Percentiles rank a stretch among this genome's conserved stretches.
Evolutionary conservation across 2,113 vertebrate genomes (phyloP).

Genomic region (Genyomyrus donnyi): DNA sequence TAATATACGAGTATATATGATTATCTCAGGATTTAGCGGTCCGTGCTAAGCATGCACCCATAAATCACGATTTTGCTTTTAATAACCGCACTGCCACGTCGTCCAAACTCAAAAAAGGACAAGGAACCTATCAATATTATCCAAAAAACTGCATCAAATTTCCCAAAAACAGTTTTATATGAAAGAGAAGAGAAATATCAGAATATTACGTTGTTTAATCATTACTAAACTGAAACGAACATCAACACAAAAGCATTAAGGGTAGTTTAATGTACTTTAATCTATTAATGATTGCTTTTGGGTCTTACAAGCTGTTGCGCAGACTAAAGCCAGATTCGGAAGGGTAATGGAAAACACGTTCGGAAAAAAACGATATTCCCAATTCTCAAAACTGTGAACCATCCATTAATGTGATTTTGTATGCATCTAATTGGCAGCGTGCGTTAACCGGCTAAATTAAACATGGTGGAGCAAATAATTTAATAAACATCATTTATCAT

Average conservation of each 20-base stretch:
- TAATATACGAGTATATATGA: neutral
- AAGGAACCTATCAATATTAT: neutral
- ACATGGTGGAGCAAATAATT: conserved; percentile 20
- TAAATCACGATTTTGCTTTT: neutral
- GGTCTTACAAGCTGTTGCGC: conserved; percentile 2
- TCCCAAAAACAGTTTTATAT: neutral
- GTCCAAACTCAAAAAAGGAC: neutral
- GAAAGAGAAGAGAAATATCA: neutral
- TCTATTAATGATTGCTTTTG: neutral
- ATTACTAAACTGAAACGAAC: neutral
- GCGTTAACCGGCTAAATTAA: conserved; percentile 12
- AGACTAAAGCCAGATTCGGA: neutral
- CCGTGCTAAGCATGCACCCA: neutral
- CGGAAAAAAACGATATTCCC: neutral
- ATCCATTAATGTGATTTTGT: conserved; percentile 7
- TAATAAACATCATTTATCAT: conserved; percentile 21
- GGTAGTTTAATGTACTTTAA: neutral
- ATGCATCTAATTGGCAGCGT: conserved; percentile 21
- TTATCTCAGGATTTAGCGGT: neutral
- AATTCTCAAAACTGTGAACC: neutral
- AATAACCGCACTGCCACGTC: neutral
- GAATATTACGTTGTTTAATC: neutral
- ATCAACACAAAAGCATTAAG: neutral
- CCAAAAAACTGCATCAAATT: neutral
- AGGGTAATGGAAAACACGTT: conserved; percentile 11